Percentiles rank a stretch among this genome's conserved stretches.
Evolutionary conservation across 2,888 invertebrate species (phyloP).

Genomic region (Icerya purchasi): DNA sequence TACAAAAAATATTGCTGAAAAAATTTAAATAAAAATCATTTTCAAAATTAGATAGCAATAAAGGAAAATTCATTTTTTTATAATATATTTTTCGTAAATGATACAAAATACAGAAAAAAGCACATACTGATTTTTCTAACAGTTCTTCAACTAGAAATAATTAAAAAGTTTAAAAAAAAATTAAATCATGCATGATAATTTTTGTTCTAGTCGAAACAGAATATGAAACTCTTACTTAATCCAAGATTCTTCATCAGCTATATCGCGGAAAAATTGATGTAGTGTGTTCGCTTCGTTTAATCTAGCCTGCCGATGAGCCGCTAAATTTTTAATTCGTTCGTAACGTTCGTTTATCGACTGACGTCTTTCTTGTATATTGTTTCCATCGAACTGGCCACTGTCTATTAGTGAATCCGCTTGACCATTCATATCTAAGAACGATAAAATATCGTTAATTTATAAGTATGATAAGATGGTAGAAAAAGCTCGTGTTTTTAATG

Average conservation of each 20-base stretch:
- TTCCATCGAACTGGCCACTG: conserved; percentile 91
- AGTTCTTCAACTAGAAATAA: conserved; percentile 6
- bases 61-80: no score
- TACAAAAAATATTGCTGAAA: no score
- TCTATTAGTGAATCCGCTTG: conserved; percentile 92
- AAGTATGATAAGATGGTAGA: no score
- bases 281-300: conserved; percentile 91
- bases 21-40: no score
- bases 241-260: conserved; percentile 99
- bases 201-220: conserved; percentile 15
- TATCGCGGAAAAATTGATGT: conserved; percentile 97
- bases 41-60: no score
- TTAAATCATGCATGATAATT: conserved; percentile 4
- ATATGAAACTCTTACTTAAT: conserved; percentile 40
- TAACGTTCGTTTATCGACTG: conserved; percentile 92
- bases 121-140: conserved; percentile 1
- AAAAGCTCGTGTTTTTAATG: no score
- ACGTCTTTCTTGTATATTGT: conserved; percentile 84
- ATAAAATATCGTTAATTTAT: no score
- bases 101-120: background rate
- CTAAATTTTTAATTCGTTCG: conserved; percentile 75
- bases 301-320: conserved; percentile 74
- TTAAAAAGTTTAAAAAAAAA: conserved; percentile 12
- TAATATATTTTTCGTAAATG: no score
- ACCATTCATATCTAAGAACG: conserved; percentile 82